Base-by-base conservation (phyloP, 2,797 vertebrate species). In the Leuciscus waleckii region DNA sequence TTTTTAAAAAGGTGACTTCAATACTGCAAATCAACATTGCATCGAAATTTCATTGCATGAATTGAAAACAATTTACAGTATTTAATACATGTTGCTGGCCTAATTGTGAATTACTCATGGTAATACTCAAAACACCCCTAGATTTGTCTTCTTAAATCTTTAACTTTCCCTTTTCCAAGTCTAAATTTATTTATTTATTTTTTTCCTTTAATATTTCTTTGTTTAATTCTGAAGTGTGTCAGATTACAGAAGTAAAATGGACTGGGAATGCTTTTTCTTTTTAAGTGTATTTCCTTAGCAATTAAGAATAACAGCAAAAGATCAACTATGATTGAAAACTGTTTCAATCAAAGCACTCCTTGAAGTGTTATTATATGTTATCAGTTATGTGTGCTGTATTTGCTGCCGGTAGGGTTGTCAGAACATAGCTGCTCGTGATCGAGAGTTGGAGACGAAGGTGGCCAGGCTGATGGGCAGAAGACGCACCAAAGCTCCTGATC, bases 401-500 rank as follows among this genome's bases (percentile, higher is more conserved):
- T 51, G 11, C 41, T 35, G 56, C 37, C 8, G 89, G 75, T 91
- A 95, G 85, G 93, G 94, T 74, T 86, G 87, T 0, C 88, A 94
- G 39, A 92, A 88, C 5, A 90, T 95, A 0, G 92, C 87, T 7
- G 54, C 94, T 82, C 92, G 87, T 0, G 97, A 97, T 41, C 85
- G 95, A 0, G 89, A 92, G 89, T 89, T 99, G 68, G 98, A 99
- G 94, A 95, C 94, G 0, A 95, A 93, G 35, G 97, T 98, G 89
- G 98, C 98, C 0, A 89, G 95, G 92, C 92, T 98, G 85, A 96
- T 99, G 89, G 95, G 97, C 2, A 94, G 88, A 90, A 94, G 92
- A 83, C 95, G 94, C 93, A 98, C 97, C 0, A 98, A 96, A 88
- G 92, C 92, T 0, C 92, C 95, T 0, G 95, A 96, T 78, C 84